Percentiles rank a stretch among this genome's conserved stretches.
Evolutionary conservation across 2,797 vertebrate genomes (phyloP).

Genomic region (Fistularia tabacaria): DNA sequence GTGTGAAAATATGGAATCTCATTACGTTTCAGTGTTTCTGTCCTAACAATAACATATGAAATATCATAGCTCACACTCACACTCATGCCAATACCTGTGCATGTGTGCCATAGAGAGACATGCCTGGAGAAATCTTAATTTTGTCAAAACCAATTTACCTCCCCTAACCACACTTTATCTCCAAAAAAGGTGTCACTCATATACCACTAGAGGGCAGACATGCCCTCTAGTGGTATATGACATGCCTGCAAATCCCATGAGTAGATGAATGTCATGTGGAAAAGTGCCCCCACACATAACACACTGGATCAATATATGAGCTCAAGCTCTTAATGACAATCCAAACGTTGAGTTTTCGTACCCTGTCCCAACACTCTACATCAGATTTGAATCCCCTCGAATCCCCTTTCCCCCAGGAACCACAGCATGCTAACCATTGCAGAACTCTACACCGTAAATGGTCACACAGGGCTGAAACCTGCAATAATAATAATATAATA

Average conservation of each 20-base stretch:
- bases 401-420: constrained; percentile 12
- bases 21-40: constrained; percentile 14
- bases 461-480: constrained; percentile 33
- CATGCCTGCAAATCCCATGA: not conserved
- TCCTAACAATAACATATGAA: constrained; percentile 11
- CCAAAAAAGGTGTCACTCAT: not conserved
- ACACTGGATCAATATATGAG: not conserved
- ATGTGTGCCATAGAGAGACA: constrained; percentile 61
- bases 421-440: constrained; percentile 20
- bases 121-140: too few relatives aligned
- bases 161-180: not conserved
- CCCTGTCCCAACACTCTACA: constrained; percentile 3
- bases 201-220: not conserved
- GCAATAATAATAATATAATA: constrained; percentile 22
- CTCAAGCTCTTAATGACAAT: constrained; percentile 47
- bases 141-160: too few relatives aligned
- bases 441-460: constrained; percentile 29
- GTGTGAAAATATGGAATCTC: constrained; percentile 12
- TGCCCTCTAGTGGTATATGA: too few relatives aligned
- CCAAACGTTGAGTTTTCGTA: not conserved
- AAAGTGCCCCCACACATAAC: not conserved
- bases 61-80: constrained; percentile 16
- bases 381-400: not conserved
- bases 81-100: constrained; percentile 11
- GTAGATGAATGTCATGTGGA: not conserved